Evolutionary conservation across 2,113 vertebrate species (phyloP).

Genomic region (Neoarius graeffei): DNA sequence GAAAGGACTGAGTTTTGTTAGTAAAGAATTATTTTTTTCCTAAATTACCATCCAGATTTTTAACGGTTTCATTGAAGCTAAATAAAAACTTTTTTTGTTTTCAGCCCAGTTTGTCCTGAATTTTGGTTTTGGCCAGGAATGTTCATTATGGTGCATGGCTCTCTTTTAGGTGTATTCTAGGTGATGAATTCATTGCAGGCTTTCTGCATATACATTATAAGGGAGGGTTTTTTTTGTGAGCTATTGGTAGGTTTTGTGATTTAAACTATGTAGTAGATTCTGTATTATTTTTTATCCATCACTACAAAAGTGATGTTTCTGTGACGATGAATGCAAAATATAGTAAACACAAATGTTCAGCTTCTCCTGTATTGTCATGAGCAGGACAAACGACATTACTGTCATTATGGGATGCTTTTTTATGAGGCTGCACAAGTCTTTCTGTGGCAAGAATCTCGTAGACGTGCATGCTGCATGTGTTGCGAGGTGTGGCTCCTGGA

Average conservation of each 20-base stretch:
- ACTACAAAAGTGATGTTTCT: not conserved
- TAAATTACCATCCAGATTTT: no score
- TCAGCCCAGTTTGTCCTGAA: not conserved
- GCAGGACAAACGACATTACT: constrained; percentile 68
- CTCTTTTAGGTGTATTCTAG: not conserved
- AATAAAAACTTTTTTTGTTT: not conserved
- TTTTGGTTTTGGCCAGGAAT: not conserved
- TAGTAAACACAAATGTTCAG: not conserved
- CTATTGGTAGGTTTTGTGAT: not conserved
- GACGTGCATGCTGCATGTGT: constrained; percentile 88
- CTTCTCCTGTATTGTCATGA: not conserved
- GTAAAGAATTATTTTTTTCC: not conserved
- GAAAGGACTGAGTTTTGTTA: not conserved
- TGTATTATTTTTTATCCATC: not conserved
- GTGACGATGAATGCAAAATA: not conserved
- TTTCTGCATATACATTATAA: not conserved
- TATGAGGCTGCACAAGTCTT: constrained; percentile 74
- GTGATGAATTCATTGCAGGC: not conserved
- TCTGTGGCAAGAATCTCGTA: constrained; percentile 80
- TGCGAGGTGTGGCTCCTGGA: constrained; percentile 78
- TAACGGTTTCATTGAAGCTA: no score
- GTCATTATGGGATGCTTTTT: constrained; percentile 73
- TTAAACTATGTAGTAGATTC: not conserved
- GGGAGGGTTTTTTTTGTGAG: not conserved
- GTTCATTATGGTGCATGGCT: not conserved